Base-by-base conservation (phyloP, 2,797 vertebrate species). In the Gallinago nigripennis region DNA sequence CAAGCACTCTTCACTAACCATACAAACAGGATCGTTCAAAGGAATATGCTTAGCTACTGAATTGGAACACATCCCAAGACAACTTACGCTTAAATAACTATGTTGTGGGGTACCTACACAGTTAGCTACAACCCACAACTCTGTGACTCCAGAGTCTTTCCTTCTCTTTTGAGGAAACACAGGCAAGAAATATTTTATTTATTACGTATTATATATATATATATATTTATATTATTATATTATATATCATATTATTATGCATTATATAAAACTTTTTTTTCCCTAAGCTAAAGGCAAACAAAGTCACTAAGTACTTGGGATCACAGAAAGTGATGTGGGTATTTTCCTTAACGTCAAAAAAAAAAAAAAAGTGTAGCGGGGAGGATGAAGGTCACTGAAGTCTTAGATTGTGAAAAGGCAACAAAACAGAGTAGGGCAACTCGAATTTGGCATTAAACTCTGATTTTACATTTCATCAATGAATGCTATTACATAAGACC, bases 341-440 rank as follows among this genome's bases (percentile, higher is more conserved):
- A 43, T 19, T 6, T 17, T 45, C 5, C 10, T 76, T 18, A 72
- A 61, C 1, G 6, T 39, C 23, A 8, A 9, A 19, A 56, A 54
- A 31, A 48, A 35, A 31, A 33, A 21, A 70, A 14, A 4, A 1
- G 5, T 0, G 1, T 0, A 3, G 12, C 21, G 6, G 4, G 15
- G 16, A 12, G 8, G 8, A 9, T 39, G 10, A 70, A 35, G 4
- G 3, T 37, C 39, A 57, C 6, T 71, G 3, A 63, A 54, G 21
- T 51, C 39, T 71, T 39, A 63, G 18, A 50, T 4, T 37, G 15
- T 50, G 35, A n/a, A 71, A 76, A 63, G 20, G 28, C 17, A 70
- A 71, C 90, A 70, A 13, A 6, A 0, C 9, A 25, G 9, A 1
- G 0, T 1, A 69, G 45, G n/a, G 76, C 11, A 78, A 84, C 5